Percentiles rank a stretch among this genome's conserved stretches.
phyloP scores from a whole-genome alignment of 2,797 vertebrate genomes.

The Pseudocheirus occidentalis region DNA sequence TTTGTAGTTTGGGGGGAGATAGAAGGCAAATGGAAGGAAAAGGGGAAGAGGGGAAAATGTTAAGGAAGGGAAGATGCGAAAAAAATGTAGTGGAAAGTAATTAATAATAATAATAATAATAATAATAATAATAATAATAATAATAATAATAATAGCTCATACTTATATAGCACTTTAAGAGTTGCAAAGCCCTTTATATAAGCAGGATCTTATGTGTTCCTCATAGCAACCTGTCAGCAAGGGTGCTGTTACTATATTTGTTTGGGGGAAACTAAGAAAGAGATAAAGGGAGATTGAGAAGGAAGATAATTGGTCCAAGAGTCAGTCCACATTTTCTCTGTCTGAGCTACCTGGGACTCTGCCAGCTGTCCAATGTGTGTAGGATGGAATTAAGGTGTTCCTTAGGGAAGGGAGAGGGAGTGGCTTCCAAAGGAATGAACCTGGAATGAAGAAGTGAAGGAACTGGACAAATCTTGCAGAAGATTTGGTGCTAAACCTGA shows the following conservation, averaged over 20 bases:
- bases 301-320: neutral
- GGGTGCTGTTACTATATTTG: neutral
- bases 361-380: neutral
- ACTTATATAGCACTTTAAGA: neutral
- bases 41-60: slow-evolving; percentile 16
- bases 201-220: neutral
- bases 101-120: neutral
- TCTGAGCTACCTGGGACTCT: neutral
- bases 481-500: neutral
- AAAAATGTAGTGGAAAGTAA: neutral
- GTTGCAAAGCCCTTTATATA: neutral
- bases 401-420: neutral
- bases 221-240: neutral
- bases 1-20: neutral
- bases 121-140: too few species aligned
- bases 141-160: neutral
- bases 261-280: neutral
- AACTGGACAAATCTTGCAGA: neutral
- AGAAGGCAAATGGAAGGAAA: slow-evolving; percentile 12
- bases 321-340: neutral
- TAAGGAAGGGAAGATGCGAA: neutral
- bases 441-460: neutral
- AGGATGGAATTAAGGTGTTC: neutral
- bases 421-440: neutral
- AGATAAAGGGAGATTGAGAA: neutral